phyloP scores from a whole-genome alignment of 2,888 invertebrate species.

The Poecilus cupreus region DNA sequence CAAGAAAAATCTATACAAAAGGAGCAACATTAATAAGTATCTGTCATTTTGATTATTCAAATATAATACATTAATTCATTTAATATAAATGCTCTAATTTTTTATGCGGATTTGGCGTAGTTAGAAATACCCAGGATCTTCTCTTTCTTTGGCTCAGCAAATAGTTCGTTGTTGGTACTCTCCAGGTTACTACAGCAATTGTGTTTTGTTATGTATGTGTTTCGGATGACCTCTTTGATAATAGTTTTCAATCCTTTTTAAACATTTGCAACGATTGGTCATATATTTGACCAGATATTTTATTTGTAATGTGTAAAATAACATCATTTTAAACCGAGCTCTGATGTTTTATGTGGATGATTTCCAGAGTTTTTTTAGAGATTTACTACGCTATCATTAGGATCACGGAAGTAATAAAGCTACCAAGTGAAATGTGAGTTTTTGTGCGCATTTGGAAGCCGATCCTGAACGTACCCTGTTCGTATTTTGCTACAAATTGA shows the following conservation, averaged over 20 bases:
- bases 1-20: too few species aligned
- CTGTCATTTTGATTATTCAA: too few species aligned
- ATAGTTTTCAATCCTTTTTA: too few species aligned
- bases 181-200: background rate
- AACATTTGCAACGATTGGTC: too few species aligned
- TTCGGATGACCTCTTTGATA: too few species aligned
- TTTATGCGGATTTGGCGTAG: too few species aligned
- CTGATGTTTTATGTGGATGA: background rate
- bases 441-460: background rate
- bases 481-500: conserved; percentile 5
- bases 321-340: too few species aligned
- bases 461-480: background rate
- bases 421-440: background rate
- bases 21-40: too few species aligned
- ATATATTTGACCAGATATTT: background rate
- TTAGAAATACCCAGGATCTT: background rate
- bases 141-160: too few species aligned
- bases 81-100: too few species aligned
- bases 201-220: background rate
- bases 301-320: background rate
- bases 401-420: conserved; percentile 1
- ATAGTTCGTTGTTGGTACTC: background rate
- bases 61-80: too few species aligned
- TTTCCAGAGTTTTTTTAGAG: background rate
- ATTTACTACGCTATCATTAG: background rate